These are phyloP conservation scores for Dipodomys stephensi DNA, from an alignment of 2,113 vertebrate species.

Conservation along the genomic window DNA sequence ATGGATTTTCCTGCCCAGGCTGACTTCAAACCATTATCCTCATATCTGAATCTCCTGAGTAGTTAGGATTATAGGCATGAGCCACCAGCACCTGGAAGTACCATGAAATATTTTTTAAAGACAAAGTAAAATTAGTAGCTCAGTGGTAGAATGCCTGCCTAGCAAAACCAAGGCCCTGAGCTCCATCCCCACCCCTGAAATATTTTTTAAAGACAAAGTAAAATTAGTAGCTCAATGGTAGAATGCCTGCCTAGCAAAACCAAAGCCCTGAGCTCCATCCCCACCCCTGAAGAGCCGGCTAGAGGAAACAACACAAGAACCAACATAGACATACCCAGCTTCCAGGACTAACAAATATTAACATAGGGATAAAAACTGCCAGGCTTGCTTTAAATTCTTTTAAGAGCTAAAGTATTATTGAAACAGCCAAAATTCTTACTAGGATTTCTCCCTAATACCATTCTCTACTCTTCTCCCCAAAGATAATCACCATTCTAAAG, in stretches of 20 bases:
- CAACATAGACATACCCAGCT: not conserved
- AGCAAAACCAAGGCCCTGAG: not conserved
- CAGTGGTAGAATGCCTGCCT: not conserved
- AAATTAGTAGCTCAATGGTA: not conserved
- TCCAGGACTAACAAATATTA: conserved; percentile 29
- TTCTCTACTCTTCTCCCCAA: not conserved
- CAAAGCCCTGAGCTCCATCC: not conserved
- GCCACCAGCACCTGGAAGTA: not conserved
- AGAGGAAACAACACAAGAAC: not conserved
- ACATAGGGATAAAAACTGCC: not conserved
- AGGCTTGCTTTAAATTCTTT: not conserved
- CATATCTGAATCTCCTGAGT: too few relatives aligned
- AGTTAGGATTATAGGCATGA: too few relatives aligned
- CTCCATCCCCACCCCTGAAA: not conserved
- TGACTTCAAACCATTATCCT: too few relatives aligned
- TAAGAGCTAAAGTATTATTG: not conserved
- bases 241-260: not conserved
- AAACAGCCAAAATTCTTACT: not conserved
- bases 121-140: not conserved
- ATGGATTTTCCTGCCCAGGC: too few relatives aligned
- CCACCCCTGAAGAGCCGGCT: too few relatives aligned
- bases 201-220: conserved; percentile 26
- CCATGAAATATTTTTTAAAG: conserved; percentile 8
- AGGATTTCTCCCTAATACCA: not conserved
- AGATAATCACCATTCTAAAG: not conserved